These are phyloP conservation scores for human DNA, from an alignment of 2,113 vertebrate genomes.

Conservation along the genomic window DNA sequence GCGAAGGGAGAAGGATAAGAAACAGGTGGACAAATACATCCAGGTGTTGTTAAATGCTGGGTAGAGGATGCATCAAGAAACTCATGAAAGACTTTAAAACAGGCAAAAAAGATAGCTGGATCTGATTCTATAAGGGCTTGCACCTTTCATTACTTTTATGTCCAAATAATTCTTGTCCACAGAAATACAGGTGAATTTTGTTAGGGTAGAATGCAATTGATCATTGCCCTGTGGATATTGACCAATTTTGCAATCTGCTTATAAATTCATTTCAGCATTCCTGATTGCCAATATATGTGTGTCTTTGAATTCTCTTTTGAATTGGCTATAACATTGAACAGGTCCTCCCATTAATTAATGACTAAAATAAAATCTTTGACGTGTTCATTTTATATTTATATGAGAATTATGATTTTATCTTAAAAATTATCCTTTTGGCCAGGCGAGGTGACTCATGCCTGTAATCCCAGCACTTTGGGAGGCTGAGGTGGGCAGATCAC, in stretches of 20 bases:
- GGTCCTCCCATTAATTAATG: not conserved
- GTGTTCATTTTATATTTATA: not conserved
- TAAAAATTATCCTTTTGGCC: not conserved
- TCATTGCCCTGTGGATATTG: not conserved
- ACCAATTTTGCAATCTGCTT: not conserved
- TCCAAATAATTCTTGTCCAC: not conserved
- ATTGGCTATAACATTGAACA: not conserved
- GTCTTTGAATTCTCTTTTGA: not conserved
- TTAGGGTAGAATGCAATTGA: not conserved
- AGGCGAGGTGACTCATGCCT: no score
- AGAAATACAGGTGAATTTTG: not conserved
- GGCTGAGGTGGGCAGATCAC: no score
- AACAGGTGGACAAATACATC: not conserved
- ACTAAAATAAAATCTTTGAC: not conserved
- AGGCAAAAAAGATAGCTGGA: not conserved
- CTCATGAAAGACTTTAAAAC: not conserved
- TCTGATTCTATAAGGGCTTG: not conserved
- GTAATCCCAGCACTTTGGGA: no score
- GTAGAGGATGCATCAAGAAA: not conserved
- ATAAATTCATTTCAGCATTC: not conserved
- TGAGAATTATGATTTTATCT: slow-evolving; percentile 20
- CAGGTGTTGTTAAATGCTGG: not conserved
- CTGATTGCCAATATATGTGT: not conserved
- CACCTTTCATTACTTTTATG: not conserved
- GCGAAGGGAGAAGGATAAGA: not conserved